Evolutionary conservation across 2,888 invertebrate species (phyloP).

Genomic region (Drosophila mimetica): DNA sequence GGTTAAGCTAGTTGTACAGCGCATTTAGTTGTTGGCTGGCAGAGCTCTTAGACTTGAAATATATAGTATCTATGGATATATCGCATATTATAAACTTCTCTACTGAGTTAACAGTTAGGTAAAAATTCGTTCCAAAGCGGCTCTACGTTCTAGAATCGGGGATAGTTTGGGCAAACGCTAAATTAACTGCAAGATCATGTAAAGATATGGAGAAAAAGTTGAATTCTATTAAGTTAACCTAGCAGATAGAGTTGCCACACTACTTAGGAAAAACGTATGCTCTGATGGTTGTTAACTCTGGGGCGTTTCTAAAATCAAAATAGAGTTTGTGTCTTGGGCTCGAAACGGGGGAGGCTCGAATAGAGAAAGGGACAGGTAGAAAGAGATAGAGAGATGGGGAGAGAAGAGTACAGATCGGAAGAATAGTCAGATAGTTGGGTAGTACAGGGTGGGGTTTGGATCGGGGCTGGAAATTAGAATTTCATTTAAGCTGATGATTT

Average conservation of each 20-base stretch:
- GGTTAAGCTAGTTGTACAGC: slow-evolving; percentile 74
- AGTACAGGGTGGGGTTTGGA: slow-evolving; percentile 28
- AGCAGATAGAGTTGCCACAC: slow-evolving; percentile 66
- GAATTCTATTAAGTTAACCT: slow-evolving; percentile 52
- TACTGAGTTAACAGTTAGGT: slow-evolving; percentile 53
- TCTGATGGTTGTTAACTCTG: slow-evolving; percentile 50
- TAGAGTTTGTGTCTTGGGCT: slow-evolving; percentile 52
- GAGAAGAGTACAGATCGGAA: slow-evolving; percentile 32
- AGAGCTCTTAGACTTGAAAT: slow-evolving; percentile 76
- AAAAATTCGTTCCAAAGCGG: slow-evolving; percentile 57
- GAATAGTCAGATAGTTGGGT: slow-evolving; percentile 37
- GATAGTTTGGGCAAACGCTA: slow-evolving; percentile 51
- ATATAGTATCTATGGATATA: slow-evolving; percentile 47
- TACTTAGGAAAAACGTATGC: slow-evolving; percentile 61
- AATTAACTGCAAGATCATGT: slow-evolving; percentile 35
- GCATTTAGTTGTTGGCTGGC: slow-evolving; percentile 74
- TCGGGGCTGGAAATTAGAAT: slow-evolving; percentile 49
- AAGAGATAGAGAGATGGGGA: slow-evolving; percentile 31
- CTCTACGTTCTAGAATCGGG: slow-evolving; percentile 38
- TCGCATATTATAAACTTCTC: slow-evolving; percentile 44
- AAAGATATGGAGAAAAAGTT: slow-evolving; percentile 47
- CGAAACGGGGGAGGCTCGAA: slow-evolving; percentile 34
- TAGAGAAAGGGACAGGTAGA: slow-evolving; percentile 39
- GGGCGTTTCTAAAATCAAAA: slow-evolving; percentile 56
- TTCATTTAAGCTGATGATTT: slow-evolving; percentile 68